These are phyloP conservation scores for Cydia pomonella DNA, from an alignment of 1,140 invertebrate genomes.

Conservation along the genomic window DNA sequence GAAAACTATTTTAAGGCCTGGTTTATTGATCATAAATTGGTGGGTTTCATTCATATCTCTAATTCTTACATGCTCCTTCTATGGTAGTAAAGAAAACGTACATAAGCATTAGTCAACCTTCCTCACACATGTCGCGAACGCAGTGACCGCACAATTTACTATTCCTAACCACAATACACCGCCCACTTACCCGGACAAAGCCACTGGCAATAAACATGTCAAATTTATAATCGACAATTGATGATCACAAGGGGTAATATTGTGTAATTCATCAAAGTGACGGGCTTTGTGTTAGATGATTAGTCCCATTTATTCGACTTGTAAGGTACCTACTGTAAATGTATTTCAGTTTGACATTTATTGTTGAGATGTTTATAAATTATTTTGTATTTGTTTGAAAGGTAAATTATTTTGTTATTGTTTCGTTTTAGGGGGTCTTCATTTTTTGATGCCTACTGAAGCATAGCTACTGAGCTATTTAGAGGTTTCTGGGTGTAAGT, in stretches of 20 bases:
- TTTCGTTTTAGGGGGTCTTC: background rate
- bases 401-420: background rate
- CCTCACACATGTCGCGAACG: slow-evolving; percentile 18
- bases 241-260: slow-evolving; percentile 32
- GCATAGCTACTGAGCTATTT: no score
- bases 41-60: background rate
- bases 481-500: no score
- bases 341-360: slow-evolving; percentile 15
- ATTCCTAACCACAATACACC: slow-evolving; percentile 31
- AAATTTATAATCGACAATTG: slow-evolving; percentile 34
- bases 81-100: background rate
- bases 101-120: slow-evolving; percentile 16
- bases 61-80: background rate
- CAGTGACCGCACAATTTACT: slow-evolving; percentile 19
- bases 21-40: background rate
- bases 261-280: slow-evolving; percentile 30
- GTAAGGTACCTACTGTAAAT: slow-evolving; percentile 4
- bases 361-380: slow-evolving; percentile 19
- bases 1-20: no score
- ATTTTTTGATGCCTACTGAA: no score
- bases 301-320: slow-evolving; percentile 26
- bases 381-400: background rate
- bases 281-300: slow-evolving; percentile 25
- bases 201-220: slow-evolving; percentile 29
- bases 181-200: slow-evolving; percentile 31